phyloP scores from a whole-genome alignment of 1,140 invertebrate species.

The Mizuhopecten yessoensis region DNA sequence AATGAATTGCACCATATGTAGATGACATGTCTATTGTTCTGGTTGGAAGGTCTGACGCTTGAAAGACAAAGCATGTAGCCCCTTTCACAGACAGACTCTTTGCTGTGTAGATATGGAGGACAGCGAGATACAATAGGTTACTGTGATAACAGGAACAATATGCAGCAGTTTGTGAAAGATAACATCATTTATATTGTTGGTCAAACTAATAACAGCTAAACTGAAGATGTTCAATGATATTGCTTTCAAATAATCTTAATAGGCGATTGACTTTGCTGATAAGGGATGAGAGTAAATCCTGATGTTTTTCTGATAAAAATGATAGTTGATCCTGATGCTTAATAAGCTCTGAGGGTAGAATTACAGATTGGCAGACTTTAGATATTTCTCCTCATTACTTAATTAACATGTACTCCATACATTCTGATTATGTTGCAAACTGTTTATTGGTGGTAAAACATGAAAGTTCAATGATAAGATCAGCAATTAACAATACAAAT shows the following conservation, averaged over 20 bases:
- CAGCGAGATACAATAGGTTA: not conserved
- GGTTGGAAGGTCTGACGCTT: not conserved
- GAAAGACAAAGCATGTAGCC: not conserved
- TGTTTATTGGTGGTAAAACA: not conserved
- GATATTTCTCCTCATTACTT: not conserved
- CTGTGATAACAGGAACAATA: not conserved
- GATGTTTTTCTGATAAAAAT: not conserved
- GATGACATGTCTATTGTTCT: slow-evolving; percentile 13
- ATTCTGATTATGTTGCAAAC: not conserved
- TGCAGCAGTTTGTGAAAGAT: not conserved
- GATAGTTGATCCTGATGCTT: not conserved
- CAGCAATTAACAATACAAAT: too few relatives aligned
- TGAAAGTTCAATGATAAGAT: not conserved
- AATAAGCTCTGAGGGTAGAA: not conserved
- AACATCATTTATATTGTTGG: not conserved
- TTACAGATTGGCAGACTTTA: not conserved
- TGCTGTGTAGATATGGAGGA: not conserved
- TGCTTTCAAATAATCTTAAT: not conserved
- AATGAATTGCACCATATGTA: slow-evolving; percentile 27
- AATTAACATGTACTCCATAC: not conserved
- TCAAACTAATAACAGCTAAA: not conserved
- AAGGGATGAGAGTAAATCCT: too few relatives aligned
- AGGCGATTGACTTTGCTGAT: not conserved
- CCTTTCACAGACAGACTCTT: not conserved
- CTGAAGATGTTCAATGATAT: not conserved